Percentiles rank a stretch among this genome's conserved stretches.
These are phyloP conservation scores for Lochmaea capreae DNA, from an alignment of 2,888 invertebrate species.

Conservation along the genomic window DNA sequence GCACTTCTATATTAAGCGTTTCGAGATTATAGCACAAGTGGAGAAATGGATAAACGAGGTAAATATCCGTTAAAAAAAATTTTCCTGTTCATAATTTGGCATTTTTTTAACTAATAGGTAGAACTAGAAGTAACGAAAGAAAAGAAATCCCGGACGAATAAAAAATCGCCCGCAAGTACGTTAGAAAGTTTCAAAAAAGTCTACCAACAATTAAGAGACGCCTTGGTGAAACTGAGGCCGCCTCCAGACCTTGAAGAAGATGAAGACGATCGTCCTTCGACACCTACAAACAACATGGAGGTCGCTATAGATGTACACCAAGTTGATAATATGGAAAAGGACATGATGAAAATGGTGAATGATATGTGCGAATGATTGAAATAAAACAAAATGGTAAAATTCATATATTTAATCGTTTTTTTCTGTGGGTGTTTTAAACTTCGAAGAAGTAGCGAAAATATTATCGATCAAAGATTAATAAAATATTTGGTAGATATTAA, in stretches of 20 bases:
- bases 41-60: slow-evolving; percentile 89
- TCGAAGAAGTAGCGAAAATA: slow-evolving; percentile 1
- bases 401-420: slow-evolving; percentile 17
- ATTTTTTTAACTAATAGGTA: slow-evolving; percentile 58
- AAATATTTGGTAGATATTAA: too few species aligned
- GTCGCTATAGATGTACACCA: slow-evolving; percentile 49
- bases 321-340: slow-evolving; percentile 73
- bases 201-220: slow-evolving; percentile 80
- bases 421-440: slow-evolving; percentile 18
- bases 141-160: slow-evolving; percentile 73
- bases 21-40: slow-evolving; percentile 89
- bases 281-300: slow-evolving; percentile 55
- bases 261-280: slow-evolving; percentile 54
- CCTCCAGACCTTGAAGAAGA: slow-evolving; percentile 71
- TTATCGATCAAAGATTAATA: not conserved
- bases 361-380: slow-evolving; percentile 66
- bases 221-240: slow-evolving; percentile 83
- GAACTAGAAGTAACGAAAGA: slow-evolving; percentile 77
- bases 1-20: slow-evolving; percentile 94
- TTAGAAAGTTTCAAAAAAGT: slow-evolving; percentile 64
- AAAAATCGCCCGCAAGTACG: slow-evolving; percentile 61
- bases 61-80: not conserved
- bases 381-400: slow-evolving; percentile 25
- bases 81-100: not conserved
- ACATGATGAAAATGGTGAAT: slow-evolving; percentile 83